Percentiles rank a stretch among this genome's conserved stretches.
Conservation (phyloP, 1,140 invertebrate species). For the Drosophila virilis region DNA sequence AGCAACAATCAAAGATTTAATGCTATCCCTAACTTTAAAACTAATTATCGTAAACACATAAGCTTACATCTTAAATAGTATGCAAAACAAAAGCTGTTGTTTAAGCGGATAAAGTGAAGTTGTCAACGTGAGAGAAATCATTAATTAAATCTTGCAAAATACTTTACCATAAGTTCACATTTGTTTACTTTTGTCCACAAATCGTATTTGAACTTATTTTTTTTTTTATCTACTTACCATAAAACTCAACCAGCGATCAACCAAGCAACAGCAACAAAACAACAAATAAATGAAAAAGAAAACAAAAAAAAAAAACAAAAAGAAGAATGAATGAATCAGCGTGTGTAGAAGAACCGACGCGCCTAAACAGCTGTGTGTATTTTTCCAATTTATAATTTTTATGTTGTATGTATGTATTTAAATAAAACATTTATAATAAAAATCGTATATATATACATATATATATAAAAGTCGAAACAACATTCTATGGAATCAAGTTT, state of each 20-base stretch:
- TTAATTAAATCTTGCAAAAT: conserved; percentile 62
- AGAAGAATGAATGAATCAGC: conserved; percentile 33
- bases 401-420: conserved; percentile 81
- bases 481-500: background rate
- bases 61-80: conserved; percentile 18
- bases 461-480: conserved; percentile 49
- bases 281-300: conserved; percentile 9
- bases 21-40: conserved; percentile 67
- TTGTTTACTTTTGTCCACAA: conserved; percentile 60
- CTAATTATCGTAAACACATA: conserved; percentile 61
- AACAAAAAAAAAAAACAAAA: background rate
- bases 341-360: conserved; percentile 26
- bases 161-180: conserved; percentile 53
- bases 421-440: conserved; percentile 80
- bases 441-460: conserved; percentile 66
- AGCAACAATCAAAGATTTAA: conserved; percentile 78
- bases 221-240: conserved; percentile 23
- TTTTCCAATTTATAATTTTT: conserved; percentile 76
- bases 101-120: conserved; percentile 51
- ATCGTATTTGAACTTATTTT: background rate
- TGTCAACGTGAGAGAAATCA: conserved; percentile 18
- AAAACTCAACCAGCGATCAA: conserved; percentile 36
- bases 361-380: conserved; percentile 57
- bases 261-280: conserved; percentile 29
- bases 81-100: conserved; percentile 56